Evolutionary conservation across 92 coral and sea anemone genomes (phyloP), one percentile per base, ranked within the genome.

Genomic region (Actinostola sp.): DNA sequence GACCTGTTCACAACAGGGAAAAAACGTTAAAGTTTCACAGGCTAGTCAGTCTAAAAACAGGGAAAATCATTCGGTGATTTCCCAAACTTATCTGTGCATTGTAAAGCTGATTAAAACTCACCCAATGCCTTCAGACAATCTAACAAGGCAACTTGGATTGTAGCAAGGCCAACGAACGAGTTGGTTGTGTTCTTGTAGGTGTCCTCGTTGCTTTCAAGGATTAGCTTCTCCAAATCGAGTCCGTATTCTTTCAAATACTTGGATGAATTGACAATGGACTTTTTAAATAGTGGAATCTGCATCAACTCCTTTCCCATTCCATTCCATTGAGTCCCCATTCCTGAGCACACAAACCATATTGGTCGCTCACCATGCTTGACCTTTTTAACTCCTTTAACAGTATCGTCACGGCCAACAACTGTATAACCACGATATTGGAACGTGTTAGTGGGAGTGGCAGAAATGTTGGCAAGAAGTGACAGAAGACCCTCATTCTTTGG

Each of bases 291-390:
- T 12, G 90, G 88, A 31, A 89, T 71, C 63, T 85, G 76, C 87
- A 89, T 89, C 73, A 89, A 26, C 64, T 57, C 74, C 69, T 89
- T 66, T 23, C 94, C 94, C 94, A 89, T 89, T 51, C 94, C 94
- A 19, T 78, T 56, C 94, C 94, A 89, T 51, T 89, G 94, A 7
- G 90, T 89, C 13, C 94, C 94, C 94, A 89, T 89, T 21, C 94
- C 94, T 17, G 94, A 89, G 75, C 86, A 84, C 27, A 89, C 88
- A 60, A 76, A 89, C 94, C 94, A 89, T 1, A 85, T 33, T 20
- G 95, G 86, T 34, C 90, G 90, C 2, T 51, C 61, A 29, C 57
- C 75, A 0, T 71, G 32, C 67, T 85, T 86, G 0, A 85, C 61
- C 63, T 82, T 81, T 8, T 51, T 34, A 24, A 85, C 77, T 36